Percentiles rank a stretch among this genome's conserved stretches.
These are phyloP conservation scores for Habroteleia sp. DNA, from an alignment of 2,888 invertebrate genomes.

Conservation along the genomic window DNA sequence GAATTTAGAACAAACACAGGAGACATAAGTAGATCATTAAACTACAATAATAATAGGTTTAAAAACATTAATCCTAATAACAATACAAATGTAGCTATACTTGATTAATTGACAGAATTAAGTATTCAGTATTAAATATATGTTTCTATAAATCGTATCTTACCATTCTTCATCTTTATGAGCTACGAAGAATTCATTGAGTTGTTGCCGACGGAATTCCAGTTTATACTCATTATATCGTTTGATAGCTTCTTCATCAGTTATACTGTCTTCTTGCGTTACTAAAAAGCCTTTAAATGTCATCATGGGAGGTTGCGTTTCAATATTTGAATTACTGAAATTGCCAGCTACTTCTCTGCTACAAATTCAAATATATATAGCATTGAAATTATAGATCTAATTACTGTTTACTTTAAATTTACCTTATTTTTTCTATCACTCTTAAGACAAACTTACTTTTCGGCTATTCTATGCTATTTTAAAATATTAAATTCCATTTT, in stretches of 20 bases:
- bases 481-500: too few species aligned
- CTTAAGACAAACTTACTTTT: too few species aligned
- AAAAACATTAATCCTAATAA: slow-evolving; percentile 35
- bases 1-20: slow-evolving; percentile 18
- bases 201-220: slow-evolving; percentile 97
- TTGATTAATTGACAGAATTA: too few species aligned
- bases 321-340: slow-evolving; percentile 80
- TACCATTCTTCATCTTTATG: slow-evolving; percentile 99
- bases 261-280: slow-evolving; percentile 98
- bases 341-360: slow-evolving; percentile 78
- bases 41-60: slow-evolving; percentile 25
- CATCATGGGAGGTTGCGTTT: slow-evolving; percentile 97
- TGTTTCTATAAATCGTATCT: slow-evolving; percentile 74
- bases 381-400: slow-evolving; percentile 1
- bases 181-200: slow-evolving; percentile 98
- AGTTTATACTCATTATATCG: slow-evolving; percentile 99
- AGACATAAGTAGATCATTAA: slow-evolving; percentile 39
- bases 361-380: slow-evolving; percentile 28
- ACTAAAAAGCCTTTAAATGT: slow-evolving; percentile 97
- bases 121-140: too few species aligned
- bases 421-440: too few species aligned
- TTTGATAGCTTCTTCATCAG: slow-evolving; percentile 96
- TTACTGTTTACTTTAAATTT: too few species aligned
- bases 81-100: too few species aligned
- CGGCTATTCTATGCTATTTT: too few species aligned